Conservation (phyloP, 2,113 vertebrate genomes). For the Syrrhaptes paradoxus region DNA sequence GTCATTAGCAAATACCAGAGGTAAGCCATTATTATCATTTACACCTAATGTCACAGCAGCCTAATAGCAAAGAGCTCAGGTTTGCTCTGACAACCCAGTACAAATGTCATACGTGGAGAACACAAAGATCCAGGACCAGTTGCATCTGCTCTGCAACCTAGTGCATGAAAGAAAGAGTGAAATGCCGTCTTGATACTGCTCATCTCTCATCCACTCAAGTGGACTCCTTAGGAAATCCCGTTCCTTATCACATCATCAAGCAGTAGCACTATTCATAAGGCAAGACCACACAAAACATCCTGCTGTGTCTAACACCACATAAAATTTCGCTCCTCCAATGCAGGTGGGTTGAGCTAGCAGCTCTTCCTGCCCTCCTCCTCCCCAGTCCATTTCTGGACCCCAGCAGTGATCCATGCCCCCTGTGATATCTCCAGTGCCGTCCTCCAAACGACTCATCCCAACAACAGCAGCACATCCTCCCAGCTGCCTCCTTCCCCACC, state of each 20-base stretch:
- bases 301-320: neutral
- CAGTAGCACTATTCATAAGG: neutral
- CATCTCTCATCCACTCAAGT: neutral
- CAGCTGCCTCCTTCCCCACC: neutral
- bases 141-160: neutral
- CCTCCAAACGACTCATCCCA: neutral
- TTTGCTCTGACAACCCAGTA: neutral
- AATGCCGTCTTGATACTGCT: neutral
- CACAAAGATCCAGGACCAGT: neutral
- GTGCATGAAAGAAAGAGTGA: neutral
- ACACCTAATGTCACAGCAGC: neutral
- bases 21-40: neutral
- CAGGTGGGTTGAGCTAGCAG: neutral
- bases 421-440: neutral
- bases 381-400: neutral
- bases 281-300: neutral
- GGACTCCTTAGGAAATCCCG: neutral
- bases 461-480: neutral
- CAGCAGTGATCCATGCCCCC: neutral
- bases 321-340: neutral
- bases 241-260: neutral
- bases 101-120: neutral
- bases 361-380: neutral
- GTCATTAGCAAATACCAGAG: neutral
- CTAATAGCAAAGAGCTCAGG: neutral